These are phyloP conservation scores for Asteroscopus sphinx DNA, from an alignment of 2,888 invertebrate species.

Conservation along the genomic window DNA sequence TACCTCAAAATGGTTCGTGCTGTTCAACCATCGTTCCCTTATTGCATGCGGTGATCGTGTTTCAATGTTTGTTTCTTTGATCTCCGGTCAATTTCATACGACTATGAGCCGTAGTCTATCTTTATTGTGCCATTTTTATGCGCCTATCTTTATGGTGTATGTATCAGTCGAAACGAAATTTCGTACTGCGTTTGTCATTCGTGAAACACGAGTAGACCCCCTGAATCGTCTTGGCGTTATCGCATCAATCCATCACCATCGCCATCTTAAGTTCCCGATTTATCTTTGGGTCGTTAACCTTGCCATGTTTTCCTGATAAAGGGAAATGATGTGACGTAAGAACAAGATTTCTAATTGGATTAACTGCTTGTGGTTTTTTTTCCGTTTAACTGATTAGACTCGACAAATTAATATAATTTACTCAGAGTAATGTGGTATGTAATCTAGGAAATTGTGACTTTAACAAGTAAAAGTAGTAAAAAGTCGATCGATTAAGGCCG, in stretches of 20 bases:
- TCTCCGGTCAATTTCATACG: too few relatives aligned
- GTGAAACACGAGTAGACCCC: too few relatives aligned
- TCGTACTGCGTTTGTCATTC: too few relatives aligned
- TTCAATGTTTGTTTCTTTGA: too few relatives aligned
- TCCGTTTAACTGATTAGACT: conserved; percentile 9
- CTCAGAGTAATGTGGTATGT: conserved; percentile 18
- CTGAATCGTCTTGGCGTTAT: conserved; percentile 7
- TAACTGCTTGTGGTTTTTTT: conserved; percentile 1
- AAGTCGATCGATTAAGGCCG: neutral
- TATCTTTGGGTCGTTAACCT: conserved; percentile 28
- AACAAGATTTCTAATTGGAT: conserved; percentile 22
- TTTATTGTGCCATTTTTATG: too few relatives aligned
- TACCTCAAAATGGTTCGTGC: too few relatives aligned
- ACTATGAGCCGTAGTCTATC: too few relatives aligned
- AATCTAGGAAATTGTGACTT: conserved; percentile 8
- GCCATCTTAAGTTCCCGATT: conserved; percentile 24
- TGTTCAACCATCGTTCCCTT: too few relatives aligned
- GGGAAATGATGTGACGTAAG: conserved; percentile 17
- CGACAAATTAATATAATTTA: conserved; percentile 9
- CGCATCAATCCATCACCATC: conserved; percentile 20
- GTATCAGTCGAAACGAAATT: too few relatives aligned
- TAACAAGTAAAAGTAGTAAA: conserved; percentile 1
- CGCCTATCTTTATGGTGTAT: too few relatives aligned
- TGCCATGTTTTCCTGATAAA: conserved; percentile 11
- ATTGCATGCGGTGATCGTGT: too few relatives aligned